These are phyloP conservation scores for Elanoides forficatus DNA, from an alignment of 2,113 vertebrate genomes.

Conservation along the genomic window DNA sequence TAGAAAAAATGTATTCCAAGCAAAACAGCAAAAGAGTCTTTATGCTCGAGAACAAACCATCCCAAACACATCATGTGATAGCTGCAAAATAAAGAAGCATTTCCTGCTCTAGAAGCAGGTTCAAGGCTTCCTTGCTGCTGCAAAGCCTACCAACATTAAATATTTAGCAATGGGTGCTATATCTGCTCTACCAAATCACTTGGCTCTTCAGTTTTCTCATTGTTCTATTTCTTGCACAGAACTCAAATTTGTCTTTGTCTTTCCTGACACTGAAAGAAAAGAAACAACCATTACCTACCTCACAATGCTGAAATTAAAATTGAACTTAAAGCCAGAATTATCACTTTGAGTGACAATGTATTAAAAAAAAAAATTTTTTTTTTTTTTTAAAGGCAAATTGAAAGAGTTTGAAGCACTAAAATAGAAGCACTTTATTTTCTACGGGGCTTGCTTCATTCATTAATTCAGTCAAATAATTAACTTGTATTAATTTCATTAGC, in stretches of 20 bases:
- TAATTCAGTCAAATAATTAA: neutral
- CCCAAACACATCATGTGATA: neutral
- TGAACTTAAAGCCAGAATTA: conserved; percentile 9
- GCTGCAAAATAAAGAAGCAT: neutral
- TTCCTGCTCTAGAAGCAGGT: neutral
- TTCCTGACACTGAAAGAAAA: conserved; percentile 13
- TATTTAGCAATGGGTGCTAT: conserved; percentile 33
- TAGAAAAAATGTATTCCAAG: neutral
- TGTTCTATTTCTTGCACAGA: conserved; percentile 42
- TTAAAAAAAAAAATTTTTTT: neutral
- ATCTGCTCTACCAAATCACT: neutral
- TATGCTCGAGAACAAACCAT: neutral
- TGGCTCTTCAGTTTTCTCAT: neutral
- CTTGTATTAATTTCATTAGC: neutral
- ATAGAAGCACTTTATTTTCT: neutral
- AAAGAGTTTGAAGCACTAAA: neutral
- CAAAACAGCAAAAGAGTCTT: neutral
- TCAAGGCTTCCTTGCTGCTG: neutral
- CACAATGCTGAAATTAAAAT: neutral
- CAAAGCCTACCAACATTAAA: conserved; percentile 1
- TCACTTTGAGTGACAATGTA: neutral
- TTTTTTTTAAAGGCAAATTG: neutral
- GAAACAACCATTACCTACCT: conserved; percentile 1
- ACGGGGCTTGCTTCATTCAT: neutral
- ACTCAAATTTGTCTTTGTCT: conserved; percentile 23